Percentiles rank a stretch among this genome's conserved stretches.
Conservation (phyloP, 2,797 vertebrate species). For the Forpus xanthops region DNA sequence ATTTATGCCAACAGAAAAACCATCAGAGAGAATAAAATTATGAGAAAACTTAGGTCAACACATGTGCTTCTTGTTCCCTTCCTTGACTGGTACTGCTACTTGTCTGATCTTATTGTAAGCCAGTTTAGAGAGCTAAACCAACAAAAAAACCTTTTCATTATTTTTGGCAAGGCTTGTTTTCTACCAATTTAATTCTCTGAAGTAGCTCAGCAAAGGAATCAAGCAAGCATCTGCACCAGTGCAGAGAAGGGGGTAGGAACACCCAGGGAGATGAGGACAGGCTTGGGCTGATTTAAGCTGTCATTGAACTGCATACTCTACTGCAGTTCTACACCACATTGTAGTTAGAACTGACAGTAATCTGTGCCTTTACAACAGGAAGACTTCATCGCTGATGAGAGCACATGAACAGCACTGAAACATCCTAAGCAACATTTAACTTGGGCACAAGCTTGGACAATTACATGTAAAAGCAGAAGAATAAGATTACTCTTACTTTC, state of each 20-base stretch:
- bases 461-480: not conserved
- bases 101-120: constrained; percentile 25
- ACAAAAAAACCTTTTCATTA: constrained; percentile 19
- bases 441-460: not conserved
- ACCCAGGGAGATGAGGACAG: constrained; percentile 37
- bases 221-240: not conserved
- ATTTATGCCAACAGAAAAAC: not conserved
- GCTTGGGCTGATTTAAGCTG: constrained; percentile 48
- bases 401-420: not conserved
- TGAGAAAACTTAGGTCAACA: constrained; percentile 13
- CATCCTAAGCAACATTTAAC: not conserved
- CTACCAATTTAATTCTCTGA: constrained; percentile 22
- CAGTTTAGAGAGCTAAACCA: constrained; percentile 42
- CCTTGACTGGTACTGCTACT: constrained; percentile 12
- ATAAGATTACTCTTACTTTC: not conserved
- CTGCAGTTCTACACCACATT: constrained; percentile 42
- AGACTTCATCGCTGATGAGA: not conserved
- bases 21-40: constrained; percentile 1
- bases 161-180: constrained; percentile 33
- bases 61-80: not conserved
- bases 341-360: constrained; percentile 64
- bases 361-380: constrained; percentile 42
- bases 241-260: constrained; percentile 18
- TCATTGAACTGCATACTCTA: constrained; percentile 36
- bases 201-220: constrained; percentile 18